These are phyloP conservation scores for Chloroclysta siterata DNA, from an alignment of 2,888 invertebrate genomes.

Conservation along the genomic window DNA sequence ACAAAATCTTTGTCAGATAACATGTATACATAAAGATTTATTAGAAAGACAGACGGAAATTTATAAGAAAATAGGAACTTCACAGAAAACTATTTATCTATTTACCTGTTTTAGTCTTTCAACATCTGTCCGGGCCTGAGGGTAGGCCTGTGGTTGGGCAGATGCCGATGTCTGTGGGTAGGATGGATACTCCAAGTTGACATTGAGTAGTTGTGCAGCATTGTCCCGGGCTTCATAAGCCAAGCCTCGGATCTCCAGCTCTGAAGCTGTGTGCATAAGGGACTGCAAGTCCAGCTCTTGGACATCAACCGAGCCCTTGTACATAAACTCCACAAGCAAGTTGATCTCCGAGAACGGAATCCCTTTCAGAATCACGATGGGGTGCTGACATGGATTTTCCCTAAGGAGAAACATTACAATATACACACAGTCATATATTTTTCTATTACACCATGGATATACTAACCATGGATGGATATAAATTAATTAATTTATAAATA, in stretches of 20 bases:
- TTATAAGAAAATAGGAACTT: not conserved
- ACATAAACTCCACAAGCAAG: slow-evolving; percentile 88
- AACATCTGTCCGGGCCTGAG: slow-evolving; percentile 74
- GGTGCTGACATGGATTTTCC: slow-evolving; percentile 90
- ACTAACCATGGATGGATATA: too few relatives aligned
- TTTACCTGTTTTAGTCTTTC: slow-evolving; percentile 80
- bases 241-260: slow-evolving; percentile 87
- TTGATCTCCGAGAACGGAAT: slow-evolving; percentile 88
- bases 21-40: too few relatives aligned
- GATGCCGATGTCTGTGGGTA: slow-evolving; percentile 65
- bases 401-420: slow-evolving; percentile 54
- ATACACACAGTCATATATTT: not conserved
- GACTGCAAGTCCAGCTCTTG: slow-evolving; percentile 86
- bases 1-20: too few relatives aligned
- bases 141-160: slow-evolving; percentile 51
- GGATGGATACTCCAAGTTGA: slow-evolving; percentile 80
- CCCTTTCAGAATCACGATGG: slow-evolving; percentile 89
- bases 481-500: too few relatives aligned
- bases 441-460: too few relatives aligned
- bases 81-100: not conserved
- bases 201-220: slow-evolving; percentile 82
- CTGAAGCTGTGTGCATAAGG: slow-evolving; percentile 87
- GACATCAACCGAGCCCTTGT: slow-evolving; percentile 88
- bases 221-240: slow-evolving; percentile 86
- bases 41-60: not conserved